phyloP scores from a whole-genome alignment of 2,113 vertebrate genomes.

The Eretmodus cyanostictus region DNA sequence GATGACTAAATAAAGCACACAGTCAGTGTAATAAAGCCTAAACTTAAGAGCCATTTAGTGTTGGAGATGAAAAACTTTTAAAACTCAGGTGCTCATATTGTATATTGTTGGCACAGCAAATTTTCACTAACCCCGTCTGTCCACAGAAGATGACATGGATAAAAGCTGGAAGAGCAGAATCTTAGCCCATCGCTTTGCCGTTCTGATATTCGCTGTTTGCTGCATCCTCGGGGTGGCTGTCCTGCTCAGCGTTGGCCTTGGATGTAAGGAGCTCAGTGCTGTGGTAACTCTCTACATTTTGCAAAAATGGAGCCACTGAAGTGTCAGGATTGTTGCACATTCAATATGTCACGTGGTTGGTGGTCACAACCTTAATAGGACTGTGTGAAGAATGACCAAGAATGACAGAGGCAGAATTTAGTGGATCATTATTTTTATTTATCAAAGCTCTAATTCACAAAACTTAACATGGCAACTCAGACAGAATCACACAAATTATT shows the following conservation, averaged over 20 bases:
- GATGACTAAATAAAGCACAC: not conserved
- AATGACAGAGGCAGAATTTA: not conserved
- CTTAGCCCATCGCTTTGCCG: constrained; percentile 39
- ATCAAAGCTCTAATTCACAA: not conserved
- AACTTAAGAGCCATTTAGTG: not conserved
- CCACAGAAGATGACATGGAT: constrained; percentile 32
- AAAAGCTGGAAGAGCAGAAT: constrained; percentile 46
- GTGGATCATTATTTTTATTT: not conserved
- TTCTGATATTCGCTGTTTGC: constrained; percentile 35
- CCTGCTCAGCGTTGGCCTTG: constrained; percentile 59
- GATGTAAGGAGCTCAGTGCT: constrained; percentile 53
- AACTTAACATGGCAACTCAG: not conserved
- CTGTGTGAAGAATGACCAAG: not conserved
- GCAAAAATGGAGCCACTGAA: not conserved
- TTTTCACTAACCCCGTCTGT: not conserved
- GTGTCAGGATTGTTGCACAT: not conserved
- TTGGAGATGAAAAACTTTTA: not conserved
- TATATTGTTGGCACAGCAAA: not conserved
- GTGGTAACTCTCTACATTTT: not conserved
- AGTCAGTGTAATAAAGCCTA: not conserved
- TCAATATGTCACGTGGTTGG: not conserved
- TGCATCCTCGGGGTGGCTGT: constrained; percentile 29
- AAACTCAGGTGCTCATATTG: not conserved
- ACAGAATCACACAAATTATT: not conserved
- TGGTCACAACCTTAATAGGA: not conserved